These are phyloP conservation scores for Myoxocephalus aenaeus DNA, from an alignment of 2,797 vertebrate genomes.

Conservation along the genomic window DNA sequence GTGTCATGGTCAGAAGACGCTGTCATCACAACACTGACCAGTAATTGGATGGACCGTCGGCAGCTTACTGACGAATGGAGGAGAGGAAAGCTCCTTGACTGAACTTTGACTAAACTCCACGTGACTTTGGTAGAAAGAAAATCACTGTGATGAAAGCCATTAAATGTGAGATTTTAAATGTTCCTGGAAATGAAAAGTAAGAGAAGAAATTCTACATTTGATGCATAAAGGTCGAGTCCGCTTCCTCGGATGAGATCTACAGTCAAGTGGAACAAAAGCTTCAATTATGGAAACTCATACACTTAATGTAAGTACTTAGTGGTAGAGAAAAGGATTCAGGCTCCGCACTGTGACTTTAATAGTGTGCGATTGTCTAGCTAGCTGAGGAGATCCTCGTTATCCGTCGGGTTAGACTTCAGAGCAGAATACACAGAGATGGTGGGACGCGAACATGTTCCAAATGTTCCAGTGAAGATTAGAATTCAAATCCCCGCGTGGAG, in stretches of 20 bases:
- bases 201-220: neutral
- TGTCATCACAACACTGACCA: neutral
- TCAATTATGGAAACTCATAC: slow-evolving; percentile 41
- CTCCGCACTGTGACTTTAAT: slow-evolving; percentile 29
- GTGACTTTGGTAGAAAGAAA: slow-evolving; percentile 7
- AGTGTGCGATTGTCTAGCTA: slow-evolving; percentile 36
- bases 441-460: slow-evolving; percentile 34
- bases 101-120: slow-evolving; percentile 14
- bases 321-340: slow-evolving; percentile 41
- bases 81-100: neutral
- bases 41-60: neutral
- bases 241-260: slow-evolving; percentile 10
- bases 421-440: slow-evolving; percentile 17
- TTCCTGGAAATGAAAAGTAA: slow-evolving; percentile 26
- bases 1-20: neutral
- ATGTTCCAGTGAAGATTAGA: slow-evolving; percentile 49
- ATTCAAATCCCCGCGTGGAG: slow-evolving; percentile 45
- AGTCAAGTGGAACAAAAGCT: slow-evolving; percentile 48
- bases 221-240: slow-evolving; percentile 18
- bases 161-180: slow-evolving; percentile 21
- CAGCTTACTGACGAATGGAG: neutral
- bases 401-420: slow-evolving; percentile 41
- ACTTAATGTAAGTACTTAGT: slow-evolving; percentile 27
- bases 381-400: slow-evolving; percentile 51
- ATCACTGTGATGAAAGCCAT: slow-evolving; percentile 16